Evolutionary conservation across 2,797 vertebrate genomes (phyloP), one percentile per base, ranked within the genome.

Genomic region (Lagodon rhomboides): DNA sequence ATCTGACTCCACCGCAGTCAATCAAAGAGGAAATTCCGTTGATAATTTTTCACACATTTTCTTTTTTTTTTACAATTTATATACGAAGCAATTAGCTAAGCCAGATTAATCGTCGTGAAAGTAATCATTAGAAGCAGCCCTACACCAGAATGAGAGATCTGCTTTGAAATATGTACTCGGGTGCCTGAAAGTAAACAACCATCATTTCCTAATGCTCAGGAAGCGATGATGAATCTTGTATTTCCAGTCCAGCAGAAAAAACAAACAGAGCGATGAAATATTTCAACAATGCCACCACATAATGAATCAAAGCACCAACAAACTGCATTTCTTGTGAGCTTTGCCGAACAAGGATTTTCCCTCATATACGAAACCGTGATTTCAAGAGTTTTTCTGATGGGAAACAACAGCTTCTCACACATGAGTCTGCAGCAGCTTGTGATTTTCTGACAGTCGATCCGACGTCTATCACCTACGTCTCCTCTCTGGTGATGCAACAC

Each of bases 381-480:
- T 38, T 55, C 44, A 61, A 55, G 17, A 22, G 22, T 17, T 51
- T 70, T 70, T 59, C 51, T 43, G 44, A 9, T 56, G 13, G 10
- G 38, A 25, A n/a, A 43, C 22, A 66, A 51, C 60, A 68, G 56
- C 49, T 68, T 77, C 73, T 67, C 34, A 67, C 64, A 23, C 20
- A 20, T 68, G 9, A 75, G 61, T 60, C 44, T 2, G 4, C 17
- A n/a, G 17, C 27, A 61, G 61, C 43, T 53, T 53, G 44, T 60
- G 49, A 44, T 72, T 59, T 63, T 68, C 5, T 65, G 56, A 70
- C 11, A 22, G 23, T 6, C 20, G 43, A 75, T 72, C 60, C 59
- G 20, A 68, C 13, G 44, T 50, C 44, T 38, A 38, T 38, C 51
- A 47, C 59, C 41, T 22, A 61, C 53, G 23, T 41, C 46, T 56